These are phyloP conservation scores for Anisognathus igniventris DNA, from an alignment of 2,797 vertebrate species.

Conservation along the genomic window DNA sequence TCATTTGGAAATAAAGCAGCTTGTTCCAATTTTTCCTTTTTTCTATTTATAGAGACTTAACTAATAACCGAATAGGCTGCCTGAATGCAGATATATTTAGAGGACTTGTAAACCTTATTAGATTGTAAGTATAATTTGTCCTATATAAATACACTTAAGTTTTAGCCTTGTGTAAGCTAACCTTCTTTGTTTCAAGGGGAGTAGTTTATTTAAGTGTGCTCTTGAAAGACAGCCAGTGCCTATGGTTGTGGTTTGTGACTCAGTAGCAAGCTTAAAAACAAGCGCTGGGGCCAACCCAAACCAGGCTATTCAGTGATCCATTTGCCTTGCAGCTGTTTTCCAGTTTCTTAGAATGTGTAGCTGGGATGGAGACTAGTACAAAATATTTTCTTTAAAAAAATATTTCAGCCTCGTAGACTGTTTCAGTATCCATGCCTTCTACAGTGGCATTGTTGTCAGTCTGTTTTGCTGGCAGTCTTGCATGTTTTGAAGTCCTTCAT, in stretches of 20 bases:
- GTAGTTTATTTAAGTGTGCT: neutral
- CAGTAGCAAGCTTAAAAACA: neutral
- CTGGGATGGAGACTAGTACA: neutral
- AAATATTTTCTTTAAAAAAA: neutral
- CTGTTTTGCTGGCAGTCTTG: neutral
- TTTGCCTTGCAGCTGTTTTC: neutral
- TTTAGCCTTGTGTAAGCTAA: neutral
- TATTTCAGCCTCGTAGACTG: neutral
- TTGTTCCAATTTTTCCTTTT: neutral
- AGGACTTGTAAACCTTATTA: constrained; percentile 86
- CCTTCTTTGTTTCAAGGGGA: neutral
- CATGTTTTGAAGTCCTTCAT: neutral
- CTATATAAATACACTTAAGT: neutral
- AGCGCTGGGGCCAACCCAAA: neutral
- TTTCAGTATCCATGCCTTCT: neutral
- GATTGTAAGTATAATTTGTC: constrained; percentile 86
- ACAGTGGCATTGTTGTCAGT: neutral
- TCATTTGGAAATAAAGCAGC: neutral
- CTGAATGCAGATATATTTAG: constrained; percentile 91
- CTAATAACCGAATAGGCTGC: constrained; percentile 95
- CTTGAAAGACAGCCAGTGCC: neutral
- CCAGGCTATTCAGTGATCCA: neutral
- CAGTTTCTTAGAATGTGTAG: neutral
- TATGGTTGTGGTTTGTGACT: neutral
- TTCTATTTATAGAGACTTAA: constrained; percentile 84